These are phyloP conservation scores for Drosophila lacicola DNA, from an alignment of 2,888 invertebrate genomes.

Conservation along the genomic window DNA sequence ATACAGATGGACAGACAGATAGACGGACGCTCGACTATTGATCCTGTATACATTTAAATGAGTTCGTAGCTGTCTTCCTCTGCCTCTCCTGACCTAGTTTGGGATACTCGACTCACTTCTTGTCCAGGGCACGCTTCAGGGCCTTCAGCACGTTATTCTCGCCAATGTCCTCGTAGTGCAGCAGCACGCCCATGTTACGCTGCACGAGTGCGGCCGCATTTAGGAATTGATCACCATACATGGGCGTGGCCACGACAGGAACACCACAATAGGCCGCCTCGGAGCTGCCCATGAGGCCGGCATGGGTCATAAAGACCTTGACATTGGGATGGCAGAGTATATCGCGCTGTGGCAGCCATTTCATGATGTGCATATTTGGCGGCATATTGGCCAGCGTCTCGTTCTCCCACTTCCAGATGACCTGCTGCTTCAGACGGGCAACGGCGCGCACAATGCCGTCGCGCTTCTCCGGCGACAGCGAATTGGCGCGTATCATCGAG, in stretches of 20 bases:
- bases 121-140: constrained; percentile 85
- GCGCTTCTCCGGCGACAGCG: constrained; percentile 87
- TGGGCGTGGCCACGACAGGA: constrained; percentile 88
- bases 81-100: too few species aligned
- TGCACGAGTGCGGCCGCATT: constrained; percentile 87
- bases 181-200: constrained; percentile 86
- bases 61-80: too few species aligned
- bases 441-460: constrained; percentile 87
- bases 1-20: too few species aligned
- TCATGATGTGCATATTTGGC: constrained; percentile 87
- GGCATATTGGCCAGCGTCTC: constrained; percentile 87
- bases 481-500: constrained; percentile 88
- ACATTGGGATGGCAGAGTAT: constrained; percentile 91
- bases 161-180: constrained; percentile 86
- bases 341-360: constrained; percentile 91
- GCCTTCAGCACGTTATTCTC: constrained; percentile 86
- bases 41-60: too few species aligned
- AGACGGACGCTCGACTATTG: too few species aligned
- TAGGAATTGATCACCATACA: constrained; percentile 89
- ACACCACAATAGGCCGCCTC: constrained; percentile 89
- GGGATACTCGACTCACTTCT: constrained; percentile 83
- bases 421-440: constrained; percentile 86
- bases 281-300: constrained; percentile 89
- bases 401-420: constrained; percentile 91
- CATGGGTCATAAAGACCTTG: constrained; percentile 89